Conservation (phyloP, 2,113 vertebrate species). For the Regulus satrapa region DNA sequence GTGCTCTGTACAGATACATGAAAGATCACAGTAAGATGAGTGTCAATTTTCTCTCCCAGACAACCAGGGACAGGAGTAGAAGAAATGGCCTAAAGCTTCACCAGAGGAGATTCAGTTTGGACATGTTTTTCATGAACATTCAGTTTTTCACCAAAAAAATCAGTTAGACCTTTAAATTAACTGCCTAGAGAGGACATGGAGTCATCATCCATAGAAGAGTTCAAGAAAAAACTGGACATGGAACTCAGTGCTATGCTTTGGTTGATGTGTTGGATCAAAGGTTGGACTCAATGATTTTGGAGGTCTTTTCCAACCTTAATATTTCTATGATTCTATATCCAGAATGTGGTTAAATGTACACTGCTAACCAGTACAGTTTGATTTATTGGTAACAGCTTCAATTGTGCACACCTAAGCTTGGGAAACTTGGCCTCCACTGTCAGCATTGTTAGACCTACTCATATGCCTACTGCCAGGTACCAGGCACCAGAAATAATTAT, state of each 20-base stretch:
- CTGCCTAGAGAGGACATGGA: background rate
- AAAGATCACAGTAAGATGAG: fast-evolving
- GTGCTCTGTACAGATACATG: background rate
- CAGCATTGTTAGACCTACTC: fast-evolving
- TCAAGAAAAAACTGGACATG: background rate
- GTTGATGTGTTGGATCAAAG: background rate
- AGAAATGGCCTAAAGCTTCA: background rate
- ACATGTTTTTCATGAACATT: background rate
- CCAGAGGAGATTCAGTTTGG: background rate
- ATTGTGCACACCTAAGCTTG: background rate
- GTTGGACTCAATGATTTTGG: background rate
- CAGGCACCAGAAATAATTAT: background rate
- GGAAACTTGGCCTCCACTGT: background rate
- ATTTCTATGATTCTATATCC: background rate
- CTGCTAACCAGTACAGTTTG: background rate
- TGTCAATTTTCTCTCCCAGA: background rate
- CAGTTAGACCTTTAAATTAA: background rate
- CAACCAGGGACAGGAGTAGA: background rate
- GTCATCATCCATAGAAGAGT: background rate
- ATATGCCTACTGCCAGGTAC: background rate
- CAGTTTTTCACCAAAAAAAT: background rate
- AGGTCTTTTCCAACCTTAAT: background rate
- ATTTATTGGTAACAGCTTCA: background rate
- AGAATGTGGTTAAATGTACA: background rate
- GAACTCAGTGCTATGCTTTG: background rate